These are phyloP conservation scores for Ficedula albicollis DNA, from an alignment of 2,797 vertebrate species.

Conservation along the genomic window DNA sequence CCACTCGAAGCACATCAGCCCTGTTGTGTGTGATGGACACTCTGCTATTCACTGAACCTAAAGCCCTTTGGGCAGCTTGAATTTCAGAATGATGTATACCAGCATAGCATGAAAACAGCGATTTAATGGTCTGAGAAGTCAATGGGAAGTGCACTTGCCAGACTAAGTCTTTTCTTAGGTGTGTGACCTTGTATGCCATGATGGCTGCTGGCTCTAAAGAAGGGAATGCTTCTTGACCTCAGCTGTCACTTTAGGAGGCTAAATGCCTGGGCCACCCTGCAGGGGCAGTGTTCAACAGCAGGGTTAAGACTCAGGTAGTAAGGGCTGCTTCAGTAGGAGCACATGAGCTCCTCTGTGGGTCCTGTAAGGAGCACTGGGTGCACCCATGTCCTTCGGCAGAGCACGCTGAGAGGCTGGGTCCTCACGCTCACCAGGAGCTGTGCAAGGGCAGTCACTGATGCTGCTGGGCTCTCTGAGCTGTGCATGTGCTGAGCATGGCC, in stretches of 20 bases:
- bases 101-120: background rate
- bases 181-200: background rate
- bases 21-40: slow-evolving; percentile 1
- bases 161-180: slow-evolving; percentile 13
- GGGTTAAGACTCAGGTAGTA: background rate
- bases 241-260: background rate
- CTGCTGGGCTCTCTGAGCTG: background rate
- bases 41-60: slow-evolving; percentile 13
- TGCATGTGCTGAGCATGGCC: accelerated
- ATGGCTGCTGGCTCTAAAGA: background rate
- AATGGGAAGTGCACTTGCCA: background rate
- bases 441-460: background rate
- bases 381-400: background rate
- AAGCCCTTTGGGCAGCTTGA: background rate
- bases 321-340: background rate
- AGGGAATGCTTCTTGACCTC: background rate
- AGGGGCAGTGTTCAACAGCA: background rate
- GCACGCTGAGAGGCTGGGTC: background rate
- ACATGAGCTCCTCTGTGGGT: background rate
- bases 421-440: accelerated
- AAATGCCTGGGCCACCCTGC: background rate
- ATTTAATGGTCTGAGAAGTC: slow-evolving; percentile 35
- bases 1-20: background rate
- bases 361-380: accelerated
- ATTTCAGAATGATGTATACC: background rate